Evolutionary conservation across 2,888 invertebrate species (phyloP).

Genomic region (Drosophila austrosaltans): DNA sequence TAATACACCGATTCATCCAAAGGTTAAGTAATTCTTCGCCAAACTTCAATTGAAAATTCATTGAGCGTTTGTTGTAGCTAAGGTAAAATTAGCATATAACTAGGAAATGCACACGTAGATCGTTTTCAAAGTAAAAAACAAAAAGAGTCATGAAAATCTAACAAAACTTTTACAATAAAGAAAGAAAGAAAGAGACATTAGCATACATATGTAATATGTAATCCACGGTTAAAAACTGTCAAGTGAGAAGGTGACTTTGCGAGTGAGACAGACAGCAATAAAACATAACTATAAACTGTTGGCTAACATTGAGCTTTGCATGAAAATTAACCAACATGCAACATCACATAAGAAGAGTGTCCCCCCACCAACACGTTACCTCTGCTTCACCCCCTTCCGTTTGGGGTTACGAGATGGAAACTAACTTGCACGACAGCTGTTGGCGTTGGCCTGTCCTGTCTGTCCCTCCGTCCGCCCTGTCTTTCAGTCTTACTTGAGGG

Average conservation of each 20-base stretch:
- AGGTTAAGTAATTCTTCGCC: constrained; percentile 1
- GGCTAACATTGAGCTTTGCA: constrained; percentile 43
- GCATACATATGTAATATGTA: constrained; percentile 35
- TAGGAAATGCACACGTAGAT: constrained; percentile 57
- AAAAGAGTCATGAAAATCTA: constrained; percentile 45
- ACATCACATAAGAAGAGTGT: constrained; percentile 19
- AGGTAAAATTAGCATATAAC: constrained; percentile 65
- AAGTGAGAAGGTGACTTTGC: neutral
- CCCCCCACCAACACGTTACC: neutral
- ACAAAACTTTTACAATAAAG: constrained; percentile 23
- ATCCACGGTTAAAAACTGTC: neutral
- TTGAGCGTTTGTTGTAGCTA: constrained; percentile 46
- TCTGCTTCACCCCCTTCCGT: neutral
- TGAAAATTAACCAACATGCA: constrained; percentile 51
- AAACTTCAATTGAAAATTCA: constrained; percentile 55
- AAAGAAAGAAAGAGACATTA: constrained; percentile 23
- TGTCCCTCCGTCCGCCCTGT: constrained; percentile 16
- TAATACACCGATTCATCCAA: neutral
- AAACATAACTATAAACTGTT: constrained; percentile 60
- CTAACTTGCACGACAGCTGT: constrained; percentile 66
- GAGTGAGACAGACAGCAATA: constrained; percentile 40
- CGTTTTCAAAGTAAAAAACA: constrained; percentile 40
- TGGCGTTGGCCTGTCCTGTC: constrained; percentile 55
- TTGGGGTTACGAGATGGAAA: constrained; percentile 50
- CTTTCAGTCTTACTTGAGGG: constrained; percentile 39